These are phyloP conservation scores for Paradoxurus hermaphroditus DNA, from an alignment of 2,113 vertebrate species.

Conservation along the genomic window DNA sequence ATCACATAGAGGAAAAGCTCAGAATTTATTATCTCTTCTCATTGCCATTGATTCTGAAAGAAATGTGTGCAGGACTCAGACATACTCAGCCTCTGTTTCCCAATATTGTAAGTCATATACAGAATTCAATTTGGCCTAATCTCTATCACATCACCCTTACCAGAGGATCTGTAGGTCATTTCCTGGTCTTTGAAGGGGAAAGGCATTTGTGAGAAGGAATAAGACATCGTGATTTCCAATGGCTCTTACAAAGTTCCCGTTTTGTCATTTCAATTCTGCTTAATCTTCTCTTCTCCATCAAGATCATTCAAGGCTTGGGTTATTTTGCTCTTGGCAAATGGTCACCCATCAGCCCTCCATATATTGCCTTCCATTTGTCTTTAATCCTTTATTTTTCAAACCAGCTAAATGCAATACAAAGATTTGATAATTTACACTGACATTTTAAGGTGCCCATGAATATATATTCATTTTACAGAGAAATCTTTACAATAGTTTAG, in stretches of 20 bases:
- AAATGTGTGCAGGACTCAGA: not conserved
- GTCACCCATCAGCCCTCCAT: not conserved
- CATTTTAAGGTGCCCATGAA: not conserved
- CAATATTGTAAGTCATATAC: not conserved
- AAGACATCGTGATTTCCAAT: not conserved
- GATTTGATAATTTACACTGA: not conserved
- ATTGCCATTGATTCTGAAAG: not conserved
- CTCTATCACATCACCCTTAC: not conserved
- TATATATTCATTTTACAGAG: not conserved
- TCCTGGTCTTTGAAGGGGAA: not conserved
- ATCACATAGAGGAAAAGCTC: not conserved
- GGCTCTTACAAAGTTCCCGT: not conserved
- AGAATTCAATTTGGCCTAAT: not conserved
- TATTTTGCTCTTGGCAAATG: not conserved
- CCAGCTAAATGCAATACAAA: not conserved
- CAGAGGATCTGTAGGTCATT: not conserved
- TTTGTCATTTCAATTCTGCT: not conserved
- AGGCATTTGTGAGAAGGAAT: not conserved
- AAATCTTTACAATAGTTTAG: not conserved
- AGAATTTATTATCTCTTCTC: not conserved
- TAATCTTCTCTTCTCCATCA: not conserved
- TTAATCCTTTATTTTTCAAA: constrained; percentile 10
- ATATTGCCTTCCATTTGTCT: not conserved
- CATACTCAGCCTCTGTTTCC: not conserved
- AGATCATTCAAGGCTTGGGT: not conserved